Conservation (phyloP, 2,888 invertebrate species). For the Gryllus longicercus region DNA sequence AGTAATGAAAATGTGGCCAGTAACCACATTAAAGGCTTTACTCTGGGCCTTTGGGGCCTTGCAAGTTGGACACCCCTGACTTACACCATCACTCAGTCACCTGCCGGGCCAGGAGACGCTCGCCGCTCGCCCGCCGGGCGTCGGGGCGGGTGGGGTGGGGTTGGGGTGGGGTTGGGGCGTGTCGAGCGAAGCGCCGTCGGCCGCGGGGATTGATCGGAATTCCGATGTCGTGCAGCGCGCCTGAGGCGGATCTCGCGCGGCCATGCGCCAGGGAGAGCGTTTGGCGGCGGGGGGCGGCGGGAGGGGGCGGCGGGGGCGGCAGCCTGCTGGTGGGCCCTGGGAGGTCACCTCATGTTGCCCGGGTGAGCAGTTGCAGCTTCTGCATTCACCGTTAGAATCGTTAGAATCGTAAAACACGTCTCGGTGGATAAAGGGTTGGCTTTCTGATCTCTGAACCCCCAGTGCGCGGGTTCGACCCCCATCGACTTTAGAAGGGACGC, state of each 20-base stretch:
- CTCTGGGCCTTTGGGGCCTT: too few relatives aligned
- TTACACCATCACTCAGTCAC: too few relatives aligned
- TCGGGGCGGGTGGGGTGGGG: too few relatives aligned
- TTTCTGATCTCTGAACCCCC: too few relatives aligned
- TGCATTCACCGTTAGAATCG: too few relatives aligned
- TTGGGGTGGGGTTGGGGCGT: background rate
- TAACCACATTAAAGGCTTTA: too few relatives aligned
- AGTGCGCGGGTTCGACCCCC: too few relatives aligned
- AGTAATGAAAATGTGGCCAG: too few relatives aligned
- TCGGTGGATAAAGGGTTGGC: too few relatives aligned
- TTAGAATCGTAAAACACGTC: too few relatives aligned
- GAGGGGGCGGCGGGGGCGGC: background rate
- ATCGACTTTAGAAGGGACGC: too few relatives aligned
- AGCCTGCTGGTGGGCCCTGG: background rate
- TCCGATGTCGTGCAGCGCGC: conserved; percentile 8
- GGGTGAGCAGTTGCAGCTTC: background rate
- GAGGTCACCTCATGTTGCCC: background rate
- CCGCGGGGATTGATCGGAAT: background rate
- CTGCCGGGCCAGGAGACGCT: background rate
- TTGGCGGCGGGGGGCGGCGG: background rate
- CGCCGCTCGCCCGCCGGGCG: background rate
- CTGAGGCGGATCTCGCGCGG: background rate
- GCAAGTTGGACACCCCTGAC: too few relatives aligned
- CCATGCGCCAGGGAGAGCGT: background rate
- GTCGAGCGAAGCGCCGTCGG: background rate